A percentile compares a stretch with the other conserved stretches of the same genome.
Evolutionary conservation across 2,888 invertebrate genomes (phyloP).

Genomic region (Dyspetes luteomarginatus): DNA sequence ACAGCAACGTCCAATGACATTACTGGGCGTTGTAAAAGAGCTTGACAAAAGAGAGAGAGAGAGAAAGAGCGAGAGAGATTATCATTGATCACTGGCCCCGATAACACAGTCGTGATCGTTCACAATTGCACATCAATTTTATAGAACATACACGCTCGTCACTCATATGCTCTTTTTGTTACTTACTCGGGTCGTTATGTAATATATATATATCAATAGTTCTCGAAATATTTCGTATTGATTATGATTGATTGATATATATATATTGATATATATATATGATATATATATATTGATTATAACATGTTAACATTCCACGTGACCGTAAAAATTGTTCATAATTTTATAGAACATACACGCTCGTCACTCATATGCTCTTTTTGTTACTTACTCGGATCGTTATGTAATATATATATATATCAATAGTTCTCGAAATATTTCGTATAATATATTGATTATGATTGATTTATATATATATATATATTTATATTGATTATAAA

Average conservation of each 20-base stretch:
- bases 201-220: too few relatives aligned
- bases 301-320: too few relatives aligned
- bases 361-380: neutral
- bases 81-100: slow-evolving; percentile 44
- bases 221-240: too few relatives aligned
- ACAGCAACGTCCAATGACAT: slow-evolving; percentile 47
- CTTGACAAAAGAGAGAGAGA: neutral
- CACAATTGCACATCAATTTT: slow-evolving; percentile 31
- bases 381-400: neutral
- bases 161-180: neutral
- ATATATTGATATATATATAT: too few relatives aligned
- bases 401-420: too few relatives aligned
- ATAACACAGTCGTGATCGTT: slow-evolving; percentile 42
- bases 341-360: slow-evolving; percentile 10
- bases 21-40: slow-evolving; percentile 43
- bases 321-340: slow-evolving; percentile 32
- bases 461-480: too few relatives aligned
- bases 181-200: too few relatives aligned
- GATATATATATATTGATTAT: too few relatives aligned
- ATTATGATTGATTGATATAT: too few relatives aligned
- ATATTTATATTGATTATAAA: too few relatives aligned
- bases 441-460: too few relatives aligned
- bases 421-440: too few relatives aligned
- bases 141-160: neutral
- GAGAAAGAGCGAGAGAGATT: slow-evolving; percentile 32